phyloP scores from a whole-genome alignment of 1,140 invertebrate genomes.

The Aphaenogaster floridana region DNA sequence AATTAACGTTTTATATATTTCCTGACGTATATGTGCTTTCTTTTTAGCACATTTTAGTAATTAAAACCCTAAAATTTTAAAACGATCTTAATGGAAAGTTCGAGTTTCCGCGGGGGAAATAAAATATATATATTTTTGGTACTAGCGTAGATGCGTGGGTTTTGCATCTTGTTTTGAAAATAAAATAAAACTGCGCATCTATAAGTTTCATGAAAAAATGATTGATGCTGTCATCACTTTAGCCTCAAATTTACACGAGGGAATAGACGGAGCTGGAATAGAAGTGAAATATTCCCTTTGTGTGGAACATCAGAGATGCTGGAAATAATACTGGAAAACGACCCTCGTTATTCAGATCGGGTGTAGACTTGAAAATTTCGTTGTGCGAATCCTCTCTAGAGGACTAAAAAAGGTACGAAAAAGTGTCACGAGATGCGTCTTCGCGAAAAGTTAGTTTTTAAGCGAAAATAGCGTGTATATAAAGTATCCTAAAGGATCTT shows the following conservation, averaged over 20 bases:
- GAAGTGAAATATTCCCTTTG: slow-evolving; percentile 25
- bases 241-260: slow-evolving; percentile 11
- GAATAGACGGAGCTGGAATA: not conserved
- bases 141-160: not conserved
- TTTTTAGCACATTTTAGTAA: slow-evolving; percentile 14
- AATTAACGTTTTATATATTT: not conserved
- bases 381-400: not conserved
- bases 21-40: not conserved
- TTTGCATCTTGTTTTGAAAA: not conserved
- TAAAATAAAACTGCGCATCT: not conserved
- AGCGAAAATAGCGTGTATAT: slow-evolving; percentile 16
- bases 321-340: slow-evolving; percentile 34
- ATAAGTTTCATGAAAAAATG: not conserved
- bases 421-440: not conserved
- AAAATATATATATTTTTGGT: not conserved
- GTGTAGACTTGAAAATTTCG: slow-evolving; percentile 38
- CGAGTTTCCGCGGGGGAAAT: not conserved
- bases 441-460: slow-evolving; percentile 8
- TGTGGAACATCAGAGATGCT: not conserved
- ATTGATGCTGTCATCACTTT: slow-evolving; percentile 3
- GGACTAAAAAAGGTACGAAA: not conserved
- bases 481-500: not conserved
- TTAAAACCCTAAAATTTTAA: not conserved
- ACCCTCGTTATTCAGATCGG: slow-evolving; percentile 37
- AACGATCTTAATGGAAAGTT: not conserved